Conservation (phyloP, 2,113 vertebrate species). For the Epinephelus lanceolatus region DNA sequence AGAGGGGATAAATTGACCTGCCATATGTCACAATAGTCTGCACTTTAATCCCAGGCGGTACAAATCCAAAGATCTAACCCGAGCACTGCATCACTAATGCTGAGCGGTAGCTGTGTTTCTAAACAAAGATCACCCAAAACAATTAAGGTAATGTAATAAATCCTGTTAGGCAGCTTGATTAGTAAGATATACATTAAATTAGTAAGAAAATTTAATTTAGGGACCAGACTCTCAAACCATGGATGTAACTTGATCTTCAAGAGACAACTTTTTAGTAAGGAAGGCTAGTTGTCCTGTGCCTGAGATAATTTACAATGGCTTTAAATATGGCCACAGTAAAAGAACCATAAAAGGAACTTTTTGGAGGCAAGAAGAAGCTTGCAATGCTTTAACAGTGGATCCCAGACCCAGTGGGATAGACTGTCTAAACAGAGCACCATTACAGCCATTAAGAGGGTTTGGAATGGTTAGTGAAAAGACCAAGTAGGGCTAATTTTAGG, state of each 20-base stretch:
- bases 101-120: constrained; percentile 40
- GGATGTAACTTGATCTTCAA: constrained; percentile 67
- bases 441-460: constrained; percentile 75
- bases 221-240: constrained; percentile 18
- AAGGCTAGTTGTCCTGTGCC: constrained; percentile 43
- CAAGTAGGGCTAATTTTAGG: constrained; percentile 81
- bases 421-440: constrained; percentile 76
- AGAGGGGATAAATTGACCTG: constrained; percentile 52
- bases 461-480: constrained; percentile 65
- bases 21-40: constrained; percentile 70
- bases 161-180: constrained; percentile 61
- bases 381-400: constrained; percentile 61
- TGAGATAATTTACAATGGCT: constrained; percentile 73
- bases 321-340: constrained; percentile 67
- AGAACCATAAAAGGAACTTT: constrained; percentile 81
- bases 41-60: constrained; percentile 56
- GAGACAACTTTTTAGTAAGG: constrained; percentile 39
- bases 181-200: constrained; percentile 9
- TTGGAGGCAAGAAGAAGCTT: constrained; percentile 59
- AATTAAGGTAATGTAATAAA: constrained; percentile 81
- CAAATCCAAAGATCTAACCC: constrained; percentile 48
- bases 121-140: constrained; percentile 47
- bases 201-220: not conserved
- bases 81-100: not conserved
- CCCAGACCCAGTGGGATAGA: constrained; percentile 72